Conservation (phyloP, 2,888 invertebrate genomes). For the Callinectes sapidus region DNA sequence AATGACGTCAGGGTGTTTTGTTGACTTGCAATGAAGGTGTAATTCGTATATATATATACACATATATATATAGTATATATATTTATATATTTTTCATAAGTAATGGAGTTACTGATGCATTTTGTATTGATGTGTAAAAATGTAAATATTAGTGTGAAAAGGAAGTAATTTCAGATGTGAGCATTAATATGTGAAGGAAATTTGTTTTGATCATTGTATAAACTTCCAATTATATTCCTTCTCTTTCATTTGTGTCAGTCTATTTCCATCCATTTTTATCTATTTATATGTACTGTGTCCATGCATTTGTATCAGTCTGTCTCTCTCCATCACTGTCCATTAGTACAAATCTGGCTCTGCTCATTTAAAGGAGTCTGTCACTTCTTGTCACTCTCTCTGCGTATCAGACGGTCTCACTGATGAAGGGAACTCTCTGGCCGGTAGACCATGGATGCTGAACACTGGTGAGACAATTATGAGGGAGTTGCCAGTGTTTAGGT, state of each 20-base stretch:
- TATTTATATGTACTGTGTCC: neutral
- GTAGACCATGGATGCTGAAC: neutral
- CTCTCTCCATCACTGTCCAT: neutral
- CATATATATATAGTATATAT: constrained; percentile 40
- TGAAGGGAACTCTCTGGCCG: neutral
- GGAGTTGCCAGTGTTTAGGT: neutral
- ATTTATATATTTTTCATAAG: constrained; percentile 34
- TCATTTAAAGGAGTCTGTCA: neutral
- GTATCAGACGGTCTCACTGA: neutral
- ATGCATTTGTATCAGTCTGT: constrained; percentile 1
- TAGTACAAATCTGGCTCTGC: constrained; percentile 16
- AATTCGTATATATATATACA: neutral
- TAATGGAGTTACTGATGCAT: neutral
- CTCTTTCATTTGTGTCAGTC: neutral
- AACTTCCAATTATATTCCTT: neutral
- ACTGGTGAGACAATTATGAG: neutral
- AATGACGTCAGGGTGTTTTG: neutral
- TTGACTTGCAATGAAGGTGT: neutral
- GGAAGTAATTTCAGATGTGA: neutral
- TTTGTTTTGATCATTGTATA: neutral
- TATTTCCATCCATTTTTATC: neutral
- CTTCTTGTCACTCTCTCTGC: neutral
- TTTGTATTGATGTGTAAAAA: neutral
- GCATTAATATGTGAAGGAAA: neutral
- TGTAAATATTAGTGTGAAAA: neutral